A percentile compares a stretch with the other conserved stretches of the same genome.
Evolutionary conservation across 2,113 vertebrate species (phyloP).

Genomic region (Cephalopterus ornatus): DNA sequence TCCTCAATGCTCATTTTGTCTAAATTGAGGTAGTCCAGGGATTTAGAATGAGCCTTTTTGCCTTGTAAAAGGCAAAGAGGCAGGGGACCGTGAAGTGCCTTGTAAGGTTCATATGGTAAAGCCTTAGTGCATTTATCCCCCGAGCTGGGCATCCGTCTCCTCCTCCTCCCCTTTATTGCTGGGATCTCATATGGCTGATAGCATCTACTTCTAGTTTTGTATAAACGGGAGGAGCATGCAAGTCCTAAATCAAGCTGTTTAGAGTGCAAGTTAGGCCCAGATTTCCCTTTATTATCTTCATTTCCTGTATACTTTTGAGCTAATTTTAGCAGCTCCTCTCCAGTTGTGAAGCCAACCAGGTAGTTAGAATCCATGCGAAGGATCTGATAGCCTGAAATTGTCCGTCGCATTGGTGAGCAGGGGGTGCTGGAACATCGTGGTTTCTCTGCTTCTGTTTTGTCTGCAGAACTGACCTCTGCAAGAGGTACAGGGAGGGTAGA

Average conservation of each 20-base stretch:
- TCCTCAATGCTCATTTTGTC: conserved; percentile 93
- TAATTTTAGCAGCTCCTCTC: conserved; percentile 91
- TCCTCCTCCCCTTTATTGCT: conserved; percentile 82
- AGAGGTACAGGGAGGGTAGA: conserved; percentile 78
- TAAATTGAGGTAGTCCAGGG: conserved; percentile 96
- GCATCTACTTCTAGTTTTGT: conserved; percentile 86
- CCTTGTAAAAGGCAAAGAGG: conserved; percentile 91
- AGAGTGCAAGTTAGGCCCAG: conserved; percentile 69
- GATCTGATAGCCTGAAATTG: conserved; percentile 90
- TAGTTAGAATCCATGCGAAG: conserved; percentile 97
- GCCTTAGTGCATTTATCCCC: conserved; percentile 86
- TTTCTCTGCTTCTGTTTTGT: conserved; percentile 82
- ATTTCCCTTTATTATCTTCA: conserved; percentile 78
- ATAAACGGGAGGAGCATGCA: conserved; percentile 82
- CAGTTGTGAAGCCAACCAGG: conserved; percentile 91
- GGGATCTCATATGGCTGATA: conserved; percentile 96
- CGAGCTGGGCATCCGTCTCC: conserved; percentile 91
- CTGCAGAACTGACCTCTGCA: conserved; percentile 75
- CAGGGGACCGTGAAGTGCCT: conserved; percentile 82
- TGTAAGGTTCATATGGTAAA: conserved; percentile 77
- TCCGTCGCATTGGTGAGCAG: conserved; percentile 89
- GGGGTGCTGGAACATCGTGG: conserved; percentile 93
- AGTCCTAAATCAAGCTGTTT: conserved; percentile 83
- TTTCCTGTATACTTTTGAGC: conserved; percentile 84
- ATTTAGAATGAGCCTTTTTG: conserved; percentile 90